These are phyloP conservation scores for Trichoplusia ni DNA, from an alignment of 1,140 invertebrate species.

Conservation along the genomic window DNA sequence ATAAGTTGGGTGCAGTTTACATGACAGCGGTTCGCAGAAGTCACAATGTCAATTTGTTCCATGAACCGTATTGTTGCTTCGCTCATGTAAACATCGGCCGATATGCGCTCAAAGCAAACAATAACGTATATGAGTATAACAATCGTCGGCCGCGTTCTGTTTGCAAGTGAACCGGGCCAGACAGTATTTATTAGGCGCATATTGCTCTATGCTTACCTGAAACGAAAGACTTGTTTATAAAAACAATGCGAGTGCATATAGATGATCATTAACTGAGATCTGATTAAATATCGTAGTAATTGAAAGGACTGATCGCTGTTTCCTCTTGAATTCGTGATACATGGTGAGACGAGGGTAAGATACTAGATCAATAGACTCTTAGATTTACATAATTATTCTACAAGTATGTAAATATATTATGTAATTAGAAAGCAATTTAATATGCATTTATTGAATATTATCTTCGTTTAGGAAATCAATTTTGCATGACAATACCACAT, in stretches of 20 bases:
- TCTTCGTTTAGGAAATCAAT: background rate
- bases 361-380: too few species aligned
- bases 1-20: conserved; percentile 15
- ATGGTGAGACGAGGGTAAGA: too few species aligned
- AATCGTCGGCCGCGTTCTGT: background rate
- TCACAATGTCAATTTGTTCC: conserved; percentile 25
- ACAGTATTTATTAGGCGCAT: background rate
- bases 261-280: too few species aligned
- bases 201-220: background rate
- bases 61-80: conserved; percentile 18
- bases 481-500: background rate
- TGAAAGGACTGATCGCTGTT: too few species aligned
- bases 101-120: conserved; percentile 25
- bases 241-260: too few species aligned
- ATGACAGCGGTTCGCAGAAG: conserved; percentile 15
- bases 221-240: too few species aligned
- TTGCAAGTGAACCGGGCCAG: background rate
- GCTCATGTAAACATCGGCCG: conserved; percentile 21
- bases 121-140: conserved; percentile 15
- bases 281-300: too few species aligned
- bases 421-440: too few species aligned
- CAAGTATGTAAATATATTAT: too few species aligned
- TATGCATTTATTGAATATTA: too few species aligned
- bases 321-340: too few species aligned
- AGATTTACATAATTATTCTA: too few species aligned